These are phyloP conservation scores for Idaea aversata DNA, from an alignment of 2,888 invertebrate genomes.

Conservation along the genomic window DNA sequence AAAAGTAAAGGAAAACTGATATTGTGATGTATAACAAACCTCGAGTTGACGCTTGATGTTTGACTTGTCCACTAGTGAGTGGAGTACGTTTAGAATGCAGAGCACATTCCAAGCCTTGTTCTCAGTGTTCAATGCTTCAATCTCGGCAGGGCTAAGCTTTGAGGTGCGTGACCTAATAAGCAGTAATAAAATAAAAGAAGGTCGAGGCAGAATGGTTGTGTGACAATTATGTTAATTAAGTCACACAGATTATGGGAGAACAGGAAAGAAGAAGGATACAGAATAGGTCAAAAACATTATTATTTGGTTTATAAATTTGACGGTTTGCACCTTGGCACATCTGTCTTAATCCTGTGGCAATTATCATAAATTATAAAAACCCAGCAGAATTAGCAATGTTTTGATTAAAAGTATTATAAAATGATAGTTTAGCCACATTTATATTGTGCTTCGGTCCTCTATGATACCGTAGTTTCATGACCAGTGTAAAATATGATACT, in stretches of 20 bases:
- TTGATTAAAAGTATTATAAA: not conserved
- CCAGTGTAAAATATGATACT: no score
- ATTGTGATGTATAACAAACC: conserved; percentile 67
- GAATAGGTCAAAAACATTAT: no score
- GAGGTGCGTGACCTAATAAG: conserved; percentile 79
- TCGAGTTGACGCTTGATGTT: conserved; percentile 98
- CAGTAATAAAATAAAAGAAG: not conserved
- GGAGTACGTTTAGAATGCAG: conserved; percentile 97
- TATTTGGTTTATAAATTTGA: no score
- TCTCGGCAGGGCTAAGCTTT: conserved; percentile 90
- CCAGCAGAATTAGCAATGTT: not conserved
- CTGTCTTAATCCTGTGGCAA: no score
- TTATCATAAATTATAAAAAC: no score
- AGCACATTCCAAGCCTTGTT: conserved; percentile 99
- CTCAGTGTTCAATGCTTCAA: conserved; percentile 87
- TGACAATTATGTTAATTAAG: no score
- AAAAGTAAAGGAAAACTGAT: not conserved
- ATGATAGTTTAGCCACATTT: no score
- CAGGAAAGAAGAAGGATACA: no score
- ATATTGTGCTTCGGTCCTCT: no score
- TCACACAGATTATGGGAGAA: no score
- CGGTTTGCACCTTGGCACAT: not conserved
- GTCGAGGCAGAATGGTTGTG: not conserved
- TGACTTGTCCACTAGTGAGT: conserved; percentile 98
- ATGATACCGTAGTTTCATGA: no score